phyloP scores from a whole-genome alignment of 2,113 vertebrate species.

The Acanthisitta chloris region DNA sequence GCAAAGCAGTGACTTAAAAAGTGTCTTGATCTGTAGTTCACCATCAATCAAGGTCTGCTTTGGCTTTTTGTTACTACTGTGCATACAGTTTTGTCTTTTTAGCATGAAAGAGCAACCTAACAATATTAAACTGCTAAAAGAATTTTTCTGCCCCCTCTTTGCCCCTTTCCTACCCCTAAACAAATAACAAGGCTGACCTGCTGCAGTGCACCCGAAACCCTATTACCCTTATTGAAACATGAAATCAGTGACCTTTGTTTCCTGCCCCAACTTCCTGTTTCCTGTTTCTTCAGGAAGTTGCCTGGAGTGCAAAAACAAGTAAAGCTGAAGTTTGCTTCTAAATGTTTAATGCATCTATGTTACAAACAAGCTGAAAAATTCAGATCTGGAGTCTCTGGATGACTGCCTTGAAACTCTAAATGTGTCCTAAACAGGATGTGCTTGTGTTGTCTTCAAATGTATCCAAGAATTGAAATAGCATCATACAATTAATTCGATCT shows the following conservation, averaged over 20 bases:
- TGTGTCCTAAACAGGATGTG: background rate
- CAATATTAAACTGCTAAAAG: background rate
- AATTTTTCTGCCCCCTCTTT: background rate
- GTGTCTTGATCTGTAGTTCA: background rate
- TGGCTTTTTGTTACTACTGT: background rate
- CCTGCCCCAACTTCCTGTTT: conserved; percentile 5
- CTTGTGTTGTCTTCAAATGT: background rate
- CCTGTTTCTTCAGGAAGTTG: background rate
- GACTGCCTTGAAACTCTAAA: background rate
- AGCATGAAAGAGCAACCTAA: background rate
- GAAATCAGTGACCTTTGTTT: background rate
- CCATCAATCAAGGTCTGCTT: background rate
- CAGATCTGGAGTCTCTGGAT: background rate
- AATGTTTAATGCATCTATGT: background rate
- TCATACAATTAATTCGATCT: background rate
- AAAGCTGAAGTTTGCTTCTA: background rate
- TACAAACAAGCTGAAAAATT: background rate
- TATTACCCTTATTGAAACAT: background rate
- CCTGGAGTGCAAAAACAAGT: background rate
- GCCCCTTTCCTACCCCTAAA: background rate
- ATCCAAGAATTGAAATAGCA: background rate
- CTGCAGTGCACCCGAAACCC: background rate
- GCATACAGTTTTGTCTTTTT: background rate
- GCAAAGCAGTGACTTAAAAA: background rate
- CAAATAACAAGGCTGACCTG: background rate